Evolutionary conservation across 2,113 vertebrate genomes (phyloP).

Genomic region (Epinephelus cyanopodus): DNA sequence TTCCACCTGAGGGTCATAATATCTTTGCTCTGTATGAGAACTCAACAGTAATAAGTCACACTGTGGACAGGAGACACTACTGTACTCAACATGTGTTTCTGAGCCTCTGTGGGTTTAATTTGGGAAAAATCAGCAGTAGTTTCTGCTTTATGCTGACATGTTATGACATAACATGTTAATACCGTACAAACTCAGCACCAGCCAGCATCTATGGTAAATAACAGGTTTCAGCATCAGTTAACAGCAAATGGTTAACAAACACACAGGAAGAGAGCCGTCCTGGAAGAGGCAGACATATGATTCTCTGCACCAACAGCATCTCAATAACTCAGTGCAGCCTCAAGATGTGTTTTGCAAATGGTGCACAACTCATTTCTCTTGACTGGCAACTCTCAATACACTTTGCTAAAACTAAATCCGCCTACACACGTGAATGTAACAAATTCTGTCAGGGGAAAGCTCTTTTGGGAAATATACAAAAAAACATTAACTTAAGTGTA

Average conservation of each 20-base stretch:
- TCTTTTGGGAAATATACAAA: background rate
- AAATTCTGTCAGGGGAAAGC: background rate
- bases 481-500: background rate
- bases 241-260: background rate
- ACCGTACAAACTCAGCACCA: background rate
- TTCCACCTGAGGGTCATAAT: background rate
- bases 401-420: background rate
- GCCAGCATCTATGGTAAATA: background rate
- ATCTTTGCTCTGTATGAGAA: no score
- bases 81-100: no score
- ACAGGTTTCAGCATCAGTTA: background rate
- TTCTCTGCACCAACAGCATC: background rate
- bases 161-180: background rate
- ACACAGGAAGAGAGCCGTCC: background rate
- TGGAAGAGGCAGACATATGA: background rate
- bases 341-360: conserved; percentile 5
- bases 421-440: conserved; percentile 11
- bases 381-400: background rate
- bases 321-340: background rate
- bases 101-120: background rate
- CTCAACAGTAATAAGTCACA: no score
- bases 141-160: background rate
- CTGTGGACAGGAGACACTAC: no score
- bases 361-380: background rate
- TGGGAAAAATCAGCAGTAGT: background rate